Conservation (phyloP, 2,797 vertebrate species). For the Enteromius paludinosus region DNA sequence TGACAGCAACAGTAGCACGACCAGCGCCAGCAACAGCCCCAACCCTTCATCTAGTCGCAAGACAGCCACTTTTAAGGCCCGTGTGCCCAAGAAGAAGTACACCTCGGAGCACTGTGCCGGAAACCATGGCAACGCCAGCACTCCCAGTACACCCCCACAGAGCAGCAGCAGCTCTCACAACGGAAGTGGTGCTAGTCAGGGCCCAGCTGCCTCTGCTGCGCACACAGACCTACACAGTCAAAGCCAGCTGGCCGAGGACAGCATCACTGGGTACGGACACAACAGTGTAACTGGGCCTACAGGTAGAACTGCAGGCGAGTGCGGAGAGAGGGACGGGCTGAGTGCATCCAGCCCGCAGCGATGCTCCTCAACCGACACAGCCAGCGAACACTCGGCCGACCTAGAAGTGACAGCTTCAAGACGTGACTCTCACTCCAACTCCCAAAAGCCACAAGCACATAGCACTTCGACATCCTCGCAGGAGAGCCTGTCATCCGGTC, state of each 20-base stretch:
- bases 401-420: constrained; percentile 71
- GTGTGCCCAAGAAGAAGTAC: constrained; percentile 87
- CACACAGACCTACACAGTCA: constrained; percentile 65
- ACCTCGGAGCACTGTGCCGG: constrained; percentile 82
- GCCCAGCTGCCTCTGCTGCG: constrained; percentile 40
- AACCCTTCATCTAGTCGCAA: constrained; percentile 85
- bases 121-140: constrained; percentile 72
- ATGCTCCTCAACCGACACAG: constrained; percentile 92
- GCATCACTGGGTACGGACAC: constrained; percentile 57
- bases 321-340: constrained; percentile 48
- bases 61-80: constrained; percentile 90
- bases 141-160: constrained; percentile 68
- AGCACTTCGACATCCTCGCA: constrained; percentile 24
- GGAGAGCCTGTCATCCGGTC: constrained; percentile 67
- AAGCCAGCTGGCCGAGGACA: constrained; percentile 66
- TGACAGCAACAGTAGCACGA: constrained; percentile 74
- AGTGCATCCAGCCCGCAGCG: constrained; percentile 77
- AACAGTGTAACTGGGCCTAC: constrained; percentile 59
- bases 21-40: constrained; percentile 80
- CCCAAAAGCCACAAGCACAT: constrained; percentile 48
- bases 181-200: constrained; percentile 55
- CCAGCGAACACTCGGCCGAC: constrained; percentile 87
- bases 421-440: constrained; percentile 32
- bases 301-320: constrained; percentile 57
- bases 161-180: constrained; percentile 59